Conservation (phyloP, 2,888 invertebrate species). For the Scotopteryx bipunctaria region DNA sequence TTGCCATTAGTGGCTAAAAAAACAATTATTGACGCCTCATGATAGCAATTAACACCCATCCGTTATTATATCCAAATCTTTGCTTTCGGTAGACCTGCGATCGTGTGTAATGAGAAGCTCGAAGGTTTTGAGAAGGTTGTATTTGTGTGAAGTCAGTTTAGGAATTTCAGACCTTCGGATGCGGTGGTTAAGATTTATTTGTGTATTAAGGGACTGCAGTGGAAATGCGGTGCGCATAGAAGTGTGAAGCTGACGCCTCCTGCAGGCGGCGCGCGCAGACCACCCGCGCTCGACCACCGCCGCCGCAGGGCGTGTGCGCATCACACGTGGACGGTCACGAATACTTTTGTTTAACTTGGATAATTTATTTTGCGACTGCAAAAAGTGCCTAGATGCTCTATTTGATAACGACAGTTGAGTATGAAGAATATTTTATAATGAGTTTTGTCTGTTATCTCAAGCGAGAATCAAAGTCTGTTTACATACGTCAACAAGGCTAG, state of each 20-base stretch:
- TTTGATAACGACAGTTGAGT: slow-evolving; percentile 25
- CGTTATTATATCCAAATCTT: slow-evolving; percentile 75
- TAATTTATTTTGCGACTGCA: slow-evolving; percentile 37
- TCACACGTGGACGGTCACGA: slow-evolving; percentile 54
- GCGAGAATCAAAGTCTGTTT: slow-evolving; percentile 64
- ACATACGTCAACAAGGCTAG: slow-evolving; percentile 74
- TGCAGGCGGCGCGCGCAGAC: slow-evolving; percentile 65
- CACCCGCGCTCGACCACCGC: slow-evolving; percentile 74
- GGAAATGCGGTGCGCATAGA: slow-evolving; percentile 58
- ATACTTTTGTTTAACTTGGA: slow-evolving; percentile 40
- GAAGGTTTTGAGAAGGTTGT: slow-evolving; percentile 48
- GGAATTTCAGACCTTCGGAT: slow-evolving; percentile 51
- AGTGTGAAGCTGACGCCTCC: slow-evolving; percentile 75
- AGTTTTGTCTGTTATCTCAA: slow-evolving; percentile 36
- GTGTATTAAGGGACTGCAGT: slow-evolving; percentile 38
- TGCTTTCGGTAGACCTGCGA: slow-evolving; percentile 69
- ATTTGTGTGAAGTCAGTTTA: slow-evolving; percentile 31
- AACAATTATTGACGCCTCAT: slow-evolving; percentile 80
- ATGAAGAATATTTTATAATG: slow-evolving; percentile 24
- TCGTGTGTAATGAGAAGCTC: slow-evolving; percentile 65
- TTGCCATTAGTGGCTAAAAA: slow-evolving; percentile 75
- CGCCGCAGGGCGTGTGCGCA: slow-evolving; percentile 60
- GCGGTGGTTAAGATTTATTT: slow-evolving; percentile 48
- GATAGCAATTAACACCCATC: slow-evolving; percentile 82
- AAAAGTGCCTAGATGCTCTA: slow-evolving; percentile 37